These are phyloP conservation scores for Xiphophorus maculatus DNA, from an alignment of 2,113 vertebrate species.

Conservation along the genomic window DNA sequence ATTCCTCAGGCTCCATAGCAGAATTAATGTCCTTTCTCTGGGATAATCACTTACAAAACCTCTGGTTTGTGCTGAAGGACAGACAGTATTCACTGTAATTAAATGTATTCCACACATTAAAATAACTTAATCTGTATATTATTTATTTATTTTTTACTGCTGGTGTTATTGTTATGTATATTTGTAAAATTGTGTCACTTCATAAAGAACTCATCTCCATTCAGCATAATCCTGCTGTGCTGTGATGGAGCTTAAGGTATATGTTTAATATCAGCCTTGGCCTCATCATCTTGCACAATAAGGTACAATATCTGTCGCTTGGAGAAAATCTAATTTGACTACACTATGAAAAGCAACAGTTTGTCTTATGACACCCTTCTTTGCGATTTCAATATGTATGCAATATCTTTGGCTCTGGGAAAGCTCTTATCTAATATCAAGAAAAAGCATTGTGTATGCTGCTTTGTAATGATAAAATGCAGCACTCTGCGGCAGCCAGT, in stretches of 20 bases:
- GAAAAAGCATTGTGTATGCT: conserved; percentile 56
- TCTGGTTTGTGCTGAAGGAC: conserved; percentile 50
- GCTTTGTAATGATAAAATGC: conserved; percentile 64
- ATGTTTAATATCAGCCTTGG: conserved; percentile 32
- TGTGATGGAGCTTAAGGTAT: conserved; percentile 21
- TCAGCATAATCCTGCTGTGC: conserved; percentile 44
- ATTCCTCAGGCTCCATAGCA: conserved; percentile 56
- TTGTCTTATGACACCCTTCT: conserved; percentile 55
- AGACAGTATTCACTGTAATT: conserved; percentile 38
- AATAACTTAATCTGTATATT: conserved; percentile 4
- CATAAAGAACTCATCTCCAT: conserved; percentile 32
- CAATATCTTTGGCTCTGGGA: conserved; percentile 70
- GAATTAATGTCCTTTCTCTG: conserved; percentile 37
- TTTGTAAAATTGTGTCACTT: conserved; percentile 43
- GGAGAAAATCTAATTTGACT: conserved; percentile 62
- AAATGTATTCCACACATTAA: conserved; percentile 48
- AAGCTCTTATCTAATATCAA: conserved; percentile 72
- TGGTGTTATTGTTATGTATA: conserved; percentile 17
- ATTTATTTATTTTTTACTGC: conserved; percentile 23
- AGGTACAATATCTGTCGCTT: conserved; percentile 50
- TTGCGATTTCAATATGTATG: conserved; percentile 70
- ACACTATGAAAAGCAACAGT: conserved; percentile 55
- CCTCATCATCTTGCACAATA: conserved; percentile 54
- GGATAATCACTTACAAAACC: conserved; percentile 57
- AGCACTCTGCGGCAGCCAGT: conserved; percentile 48